These are phyloP conservation scores for Cylindroiulus punctatus DNA, from an alignment of 2,888 invertebrate species.

Conservation along the genomic window DNA sequence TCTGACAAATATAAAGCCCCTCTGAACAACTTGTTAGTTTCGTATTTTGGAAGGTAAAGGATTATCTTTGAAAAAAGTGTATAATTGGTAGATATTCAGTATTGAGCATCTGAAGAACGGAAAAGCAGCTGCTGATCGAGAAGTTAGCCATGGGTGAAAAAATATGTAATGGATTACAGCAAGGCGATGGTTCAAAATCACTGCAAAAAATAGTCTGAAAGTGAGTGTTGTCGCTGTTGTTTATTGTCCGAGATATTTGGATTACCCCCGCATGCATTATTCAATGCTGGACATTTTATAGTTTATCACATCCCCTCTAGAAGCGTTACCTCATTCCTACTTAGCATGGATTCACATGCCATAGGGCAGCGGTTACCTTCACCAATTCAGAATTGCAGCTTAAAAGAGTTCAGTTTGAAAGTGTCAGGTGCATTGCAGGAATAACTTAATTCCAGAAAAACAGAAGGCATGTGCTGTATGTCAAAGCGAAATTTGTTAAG, in stretches of 20 bases:
- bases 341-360: conserved; percentile 30
- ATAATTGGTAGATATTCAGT: conserved; percentile 38
- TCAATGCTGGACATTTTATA: not conserved
- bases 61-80: not conserved
- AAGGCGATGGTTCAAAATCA: not conserved
- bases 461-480: no score
- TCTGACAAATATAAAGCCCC: not conserved
- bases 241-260: conserved; percentile 11
- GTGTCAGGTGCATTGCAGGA: not conserved
- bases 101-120: not conserved
- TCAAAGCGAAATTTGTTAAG: no score
- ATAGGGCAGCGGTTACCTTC: not conserved
- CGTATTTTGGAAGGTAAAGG: not conserved
- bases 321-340: conserved; percentile 23
- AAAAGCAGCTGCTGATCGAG: not conserved
- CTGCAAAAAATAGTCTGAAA: not conserved
- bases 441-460: no score
- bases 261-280: conserved; percentile 12
- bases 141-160: not conserved
- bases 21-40: not conserved
- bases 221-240: conserved; percentile 20
- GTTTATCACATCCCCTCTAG: conserved; percentile 13
- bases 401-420: not conserved
- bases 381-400: not conserved
- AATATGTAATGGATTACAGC: conserved; percentile 26